Percentiles rank a stretch among this genome's conserved stretches.
Conservation (phyloP, 2,113 vertebrate species). For the Puffinus mauretanicus region DNA sequence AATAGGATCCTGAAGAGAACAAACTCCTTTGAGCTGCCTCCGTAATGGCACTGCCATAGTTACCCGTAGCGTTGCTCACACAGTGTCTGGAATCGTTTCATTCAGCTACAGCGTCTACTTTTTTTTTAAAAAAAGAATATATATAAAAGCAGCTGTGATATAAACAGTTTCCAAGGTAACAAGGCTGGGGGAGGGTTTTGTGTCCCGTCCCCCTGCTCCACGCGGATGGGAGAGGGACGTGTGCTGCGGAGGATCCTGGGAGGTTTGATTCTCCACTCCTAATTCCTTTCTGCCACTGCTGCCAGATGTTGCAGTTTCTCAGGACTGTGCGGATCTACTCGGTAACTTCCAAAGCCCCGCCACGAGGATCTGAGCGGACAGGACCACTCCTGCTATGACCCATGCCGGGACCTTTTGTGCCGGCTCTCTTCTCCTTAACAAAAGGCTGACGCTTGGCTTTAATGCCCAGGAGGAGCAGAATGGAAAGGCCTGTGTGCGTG, state of each 20-base stretch:
- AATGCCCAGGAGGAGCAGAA: slow-evolving; percentile 1
- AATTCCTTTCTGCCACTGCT: slow-evolving; percentile 69
- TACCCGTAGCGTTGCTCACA: slow-evolving; percentile 70
- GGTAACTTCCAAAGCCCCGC: neutral
- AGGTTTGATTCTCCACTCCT: slow-evolving; percentile 70
- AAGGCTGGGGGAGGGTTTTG: slow-evolving; percentile 70
- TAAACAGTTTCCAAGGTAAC: slow-evolving; percentile 82
- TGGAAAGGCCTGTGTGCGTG: neutral
- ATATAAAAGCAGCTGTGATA: slow-evolving; percentile 74
- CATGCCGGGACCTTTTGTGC: slow-evolving; percentile 36
- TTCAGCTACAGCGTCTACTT: slow-evolving; percentile 45
- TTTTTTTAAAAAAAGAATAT: neutral
- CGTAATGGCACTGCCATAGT: slow-evolving; percentile 81
- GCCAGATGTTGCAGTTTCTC: slow-evolving; percentile 83
- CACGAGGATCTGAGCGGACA: neutral
- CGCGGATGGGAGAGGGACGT: slow-evolving; percentile 62
- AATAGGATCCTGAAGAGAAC: slow-evolving; percentile 63
- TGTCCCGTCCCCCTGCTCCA: slow-evolving; percentile 67
- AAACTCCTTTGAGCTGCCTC: slow-evolving; percentile 76
- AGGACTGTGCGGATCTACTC: slow-evolving; percentile 25
- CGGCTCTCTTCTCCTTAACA: slow-evolving; percentile 30
- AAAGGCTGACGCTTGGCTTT: slow-evolving; percentile 41
- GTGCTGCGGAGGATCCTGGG: slow-evolving; percentile 74
- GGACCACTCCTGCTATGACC: slow-evolving; percentile 39
- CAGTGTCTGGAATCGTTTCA: slow-evolving; percentile 69